These are phyloP conservation scores for Rhodinocichla rosea DNA, from an alignment of 2,113 vertebrate species.

Conservation along the genomic window DNA sequence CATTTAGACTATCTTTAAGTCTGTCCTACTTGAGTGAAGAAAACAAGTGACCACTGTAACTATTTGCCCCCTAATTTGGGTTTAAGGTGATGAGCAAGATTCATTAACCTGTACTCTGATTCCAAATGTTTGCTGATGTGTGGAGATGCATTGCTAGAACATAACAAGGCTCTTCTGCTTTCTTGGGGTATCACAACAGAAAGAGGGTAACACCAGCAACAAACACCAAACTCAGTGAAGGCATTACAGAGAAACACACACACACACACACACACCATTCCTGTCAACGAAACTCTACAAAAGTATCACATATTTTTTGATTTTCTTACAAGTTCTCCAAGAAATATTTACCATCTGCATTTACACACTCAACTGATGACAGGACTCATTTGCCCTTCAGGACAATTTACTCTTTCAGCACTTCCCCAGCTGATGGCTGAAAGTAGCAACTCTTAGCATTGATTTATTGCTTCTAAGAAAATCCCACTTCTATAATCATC, in stretches of 20 bases:
- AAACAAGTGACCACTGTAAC: neutral
- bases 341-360: neutral
- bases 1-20: neutral
- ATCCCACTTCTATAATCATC: neutral
- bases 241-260: neutral
- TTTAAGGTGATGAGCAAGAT: neutral
- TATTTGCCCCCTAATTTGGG: neutral
- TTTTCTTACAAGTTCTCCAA: neutral
- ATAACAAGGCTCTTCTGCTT: neutral
- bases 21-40: neutral
- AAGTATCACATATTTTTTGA: neutral
- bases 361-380: neutral
- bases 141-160: neutral
- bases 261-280: neutral
- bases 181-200: neutral
- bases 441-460: neutral
- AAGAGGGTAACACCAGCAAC: neutral
- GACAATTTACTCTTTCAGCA: neutral
- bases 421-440: neutral
- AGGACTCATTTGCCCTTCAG: neutral
- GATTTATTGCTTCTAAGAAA: neutral
- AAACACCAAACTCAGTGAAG: neutral
- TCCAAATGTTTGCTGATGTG: accelerated
- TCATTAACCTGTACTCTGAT: neutral
- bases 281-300: neutral